phyloP scores from a whole-genome alignment of 2,888 invertebrate species.

The Cheiracanthium punctorium region DNA sequence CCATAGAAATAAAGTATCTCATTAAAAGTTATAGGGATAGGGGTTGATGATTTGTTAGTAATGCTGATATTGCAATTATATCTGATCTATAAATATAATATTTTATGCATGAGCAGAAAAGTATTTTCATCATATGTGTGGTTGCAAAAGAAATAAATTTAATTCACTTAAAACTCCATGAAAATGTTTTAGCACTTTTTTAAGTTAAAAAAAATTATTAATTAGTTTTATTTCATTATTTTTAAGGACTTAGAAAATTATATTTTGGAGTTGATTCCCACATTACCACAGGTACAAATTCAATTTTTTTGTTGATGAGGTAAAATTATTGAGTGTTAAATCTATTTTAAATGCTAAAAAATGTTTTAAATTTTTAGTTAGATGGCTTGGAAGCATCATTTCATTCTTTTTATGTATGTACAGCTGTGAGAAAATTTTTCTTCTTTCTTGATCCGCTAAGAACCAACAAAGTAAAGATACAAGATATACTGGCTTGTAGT shows the following conservation, averaged over 20 bases:
- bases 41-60: too few species aligned
- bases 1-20: too few species aligned
- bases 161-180: too few species aligned
- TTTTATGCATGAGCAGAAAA: too few species aligned
- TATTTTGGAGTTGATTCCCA: constrained; percentile 93
- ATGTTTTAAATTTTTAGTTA: constrained; percentile 76
- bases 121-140: too few species aligned
- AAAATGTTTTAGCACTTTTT: too few species aligned
- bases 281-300: constrained; percentile 83
- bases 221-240: background rate
- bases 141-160: too few species aligned
- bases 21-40: too few species aligned
- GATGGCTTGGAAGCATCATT: constrained; percentile 94
- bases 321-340: background rate
- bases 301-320: background rate
- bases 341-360: too few species aligned
- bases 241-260: constrained; percentile 93
- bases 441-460: constrained; percentile 94
- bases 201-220: too few species aligned
- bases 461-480: constrained; percentile 90
- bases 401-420: constrained; percentile 96
- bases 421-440: constrained; percentile 95
- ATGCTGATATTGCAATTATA: too few species aligned
- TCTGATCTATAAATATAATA: too few species aligned
- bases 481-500: constrained; percentile 92